Percentiles rank a stretch among this genome's conserved stretches.
phyloP scores from a whole-genome alignment of 1,140 invertebrate species.

The Brachionus paranguensis region DNA sequence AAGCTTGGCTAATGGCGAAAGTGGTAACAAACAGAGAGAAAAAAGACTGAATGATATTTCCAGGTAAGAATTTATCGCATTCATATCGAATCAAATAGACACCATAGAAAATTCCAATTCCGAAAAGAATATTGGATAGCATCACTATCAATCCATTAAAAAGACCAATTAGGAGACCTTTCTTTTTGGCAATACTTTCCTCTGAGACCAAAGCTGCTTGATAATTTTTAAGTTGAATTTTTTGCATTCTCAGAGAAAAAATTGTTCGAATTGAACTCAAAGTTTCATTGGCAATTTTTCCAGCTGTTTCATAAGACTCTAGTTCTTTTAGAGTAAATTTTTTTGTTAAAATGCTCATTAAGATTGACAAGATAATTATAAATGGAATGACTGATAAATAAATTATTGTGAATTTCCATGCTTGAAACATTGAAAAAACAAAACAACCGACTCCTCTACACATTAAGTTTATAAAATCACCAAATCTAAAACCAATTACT shows the following conservation, averaged over 20 bases:
- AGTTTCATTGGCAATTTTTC: not conserved
- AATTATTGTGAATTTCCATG: constrained; percentile 16
- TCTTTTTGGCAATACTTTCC: not conserved
- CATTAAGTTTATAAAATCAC: constrained; percentile 31
- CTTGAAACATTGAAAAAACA: not conserved
- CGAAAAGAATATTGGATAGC: not conserved
- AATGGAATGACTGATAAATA: not conserved
- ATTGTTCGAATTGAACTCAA: constrained; percentile 26
- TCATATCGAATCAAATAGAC: constrained; percentile 41
- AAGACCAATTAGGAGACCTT: not conserved
- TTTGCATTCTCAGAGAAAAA: constrained; percentile 41
- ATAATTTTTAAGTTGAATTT: constrained; percentile 50
- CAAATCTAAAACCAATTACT: not conserved
- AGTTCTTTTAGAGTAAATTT: not conserved
- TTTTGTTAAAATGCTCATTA: too few species aligned
- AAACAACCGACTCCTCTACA: not conserved
- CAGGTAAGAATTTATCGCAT: constrained; percentile 42
- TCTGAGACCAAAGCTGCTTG: not conserved
- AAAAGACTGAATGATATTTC: constrained; percentile 41
- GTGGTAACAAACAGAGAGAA: constrained; percentile 70
- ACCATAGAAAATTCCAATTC: not conserved
- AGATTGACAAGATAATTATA: not conserved
- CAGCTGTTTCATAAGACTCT: not conserved
- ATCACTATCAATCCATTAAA: not conserved
- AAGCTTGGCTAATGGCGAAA: constrained; percentile 74